Percentiles rank a stretch among this genome's conserved stretches.
phyloP scores from a whole-genome alignment of 2,113 vertebrate genomes.

The Nestor notabilis region DNA sequence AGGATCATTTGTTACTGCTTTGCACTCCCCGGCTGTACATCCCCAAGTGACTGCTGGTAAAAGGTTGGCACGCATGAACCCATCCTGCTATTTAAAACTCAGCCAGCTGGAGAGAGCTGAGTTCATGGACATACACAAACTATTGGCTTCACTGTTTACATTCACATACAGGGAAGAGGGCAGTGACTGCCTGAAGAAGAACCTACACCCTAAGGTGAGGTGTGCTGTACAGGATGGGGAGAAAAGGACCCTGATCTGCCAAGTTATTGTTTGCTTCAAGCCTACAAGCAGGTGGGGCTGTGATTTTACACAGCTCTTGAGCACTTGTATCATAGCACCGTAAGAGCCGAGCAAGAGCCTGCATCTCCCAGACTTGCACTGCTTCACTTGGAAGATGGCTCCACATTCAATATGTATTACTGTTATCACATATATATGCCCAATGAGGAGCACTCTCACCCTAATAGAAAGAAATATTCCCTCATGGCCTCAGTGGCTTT shows the following conservation, averaged over 20 bases:
- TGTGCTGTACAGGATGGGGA: background rate
- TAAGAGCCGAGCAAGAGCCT: rapidly evolving
- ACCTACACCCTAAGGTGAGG: background rate
- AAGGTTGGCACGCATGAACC: background rate
- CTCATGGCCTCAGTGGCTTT: background rate
- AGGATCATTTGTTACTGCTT: background rate
- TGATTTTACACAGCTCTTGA: background rate
- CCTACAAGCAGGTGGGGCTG: background rate
- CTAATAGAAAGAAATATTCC: background rate
- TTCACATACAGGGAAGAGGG: background rate
- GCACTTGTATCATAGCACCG: background rate
- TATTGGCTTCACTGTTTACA: rapidly evolving
- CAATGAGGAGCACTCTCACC: background rate
- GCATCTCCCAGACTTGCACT: background rate
- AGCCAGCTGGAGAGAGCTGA: background rate
- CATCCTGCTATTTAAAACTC: background rate
- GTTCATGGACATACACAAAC: background rate
- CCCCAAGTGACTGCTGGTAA: background rate
- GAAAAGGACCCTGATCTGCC: background rate
- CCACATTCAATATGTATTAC: background rate
- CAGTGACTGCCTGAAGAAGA: background rate
- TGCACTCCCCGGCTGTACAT: background rate
- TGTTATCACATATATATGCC: background rate
- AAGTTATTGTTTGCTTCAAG: background rate
- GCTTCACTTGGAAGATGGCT: background rate